Conservation (phyloP, 2,113 vertebrate species). For the Oceanites oceanicus region DNA sequence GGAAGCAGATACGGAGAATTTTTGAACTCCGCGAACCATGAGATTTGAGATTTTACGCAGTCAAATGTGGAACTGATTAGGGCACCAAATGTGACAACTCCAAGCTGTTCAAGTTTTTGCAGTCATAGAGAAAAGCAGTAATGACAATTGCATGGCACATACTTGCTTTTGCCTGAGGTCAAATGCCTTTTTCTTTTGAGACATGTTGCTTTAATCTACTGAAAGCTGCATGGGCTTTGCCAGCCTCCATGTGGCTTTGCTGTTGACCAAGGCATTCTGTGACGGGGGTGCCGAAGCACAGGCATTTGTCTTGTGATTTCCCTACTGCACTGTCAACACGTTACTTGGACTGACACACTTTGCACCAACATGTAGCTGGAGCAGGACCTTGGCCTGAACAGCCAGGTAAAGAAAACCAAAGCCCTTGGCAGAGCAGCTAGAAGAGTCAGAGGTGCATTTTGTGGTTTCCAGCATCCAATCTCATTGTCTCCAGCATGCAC, state of each 20-base stretch:
- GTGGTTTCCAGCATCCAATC: neutral
- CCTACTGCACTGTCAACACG: fast-evolving
- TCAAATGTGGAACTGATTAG: neutral
- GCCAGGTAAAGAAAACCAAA: neutral
- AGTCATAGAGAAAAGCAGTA: neutral
- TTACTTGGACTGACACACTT: neutral
- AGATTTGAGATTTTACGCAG: neutral
- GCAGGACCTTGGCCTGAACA: neutral
- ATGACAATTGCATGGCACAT: neutral
- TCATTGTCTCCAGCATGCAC: neutral
- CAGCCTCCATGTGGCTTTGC: neutral
- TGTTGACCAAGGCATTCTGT: neutral
- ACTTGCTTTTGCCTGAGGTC: neutral
- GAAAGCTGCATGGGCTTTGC: neutral
- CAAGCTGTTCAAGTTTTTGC: neutral
- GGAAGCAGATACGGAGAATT: neutral
- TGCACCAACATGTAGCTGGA: neutral
- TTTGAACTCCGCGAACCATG: neutral
- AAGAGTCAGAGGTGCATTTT: neutral
- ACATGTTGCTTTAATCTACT: neutral
- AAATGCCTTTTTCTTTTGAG: neutral
- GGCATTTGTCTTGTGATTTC: neutral
- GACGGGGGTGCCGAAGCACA: neutral
- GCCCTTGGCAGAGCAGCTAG: neutral
- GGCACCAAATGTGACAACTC: neutral